These are phyloP conservation scores for Theropithecus gelada DNA, from an alignment of 2,113 vertebrate species.

Conservation along the genomic window DNA sequence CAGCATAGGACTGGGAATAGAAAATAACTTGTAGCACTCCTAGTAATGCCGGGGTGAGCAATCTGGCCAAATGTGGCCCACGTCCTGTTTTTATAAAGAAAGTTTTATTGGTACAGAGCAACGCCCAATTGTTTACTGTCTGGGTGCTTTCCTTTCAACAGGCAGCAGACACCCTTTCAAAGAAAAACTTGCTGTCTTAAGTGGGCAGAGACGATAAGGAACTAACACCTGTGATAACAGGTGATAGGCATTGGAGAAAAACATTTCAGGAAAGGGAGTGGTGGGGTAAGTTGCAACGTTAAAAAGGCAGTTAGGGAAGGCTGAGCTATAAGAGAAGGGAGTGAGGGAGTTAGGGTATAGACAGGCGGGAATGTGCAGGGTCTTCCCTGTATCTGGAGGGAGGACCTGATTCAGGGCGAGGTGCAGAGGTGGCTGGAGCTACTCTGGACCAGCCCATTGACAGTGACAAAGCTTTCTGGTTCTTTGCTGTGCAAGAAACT, in stretches of 20 bases:
- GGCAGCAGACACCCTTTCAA: background rate
- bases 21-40: too few relatives aligned
- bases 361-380: background rate
- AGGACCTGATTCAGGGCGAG: background rate
- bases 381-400: background rate
- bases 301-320: background rate
- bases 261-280: background rate
- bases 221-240: background rate
- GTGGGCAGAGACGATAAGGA: background rate
- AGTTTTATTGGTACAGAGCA: conserved; percentile 34
- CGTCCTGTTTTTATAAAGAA: conserved; percentile 21
- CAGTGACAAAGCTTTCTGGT: background rate
- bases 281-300: background rate
- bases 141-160: background rate
- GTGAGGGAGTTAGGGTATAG: background rate
- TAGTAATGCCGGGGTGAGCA: background rate
- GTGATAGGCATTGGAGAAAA: background rate
- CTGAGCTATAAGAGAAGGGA: background rate
- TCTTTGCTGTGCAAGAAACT: background rate
- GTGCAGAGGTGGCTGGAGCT: background rate
- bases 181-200: background rate
- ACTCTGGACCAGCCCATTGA: background rate
- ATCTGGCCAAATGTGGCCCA: background rate
- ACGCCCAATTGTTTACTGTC: rapidly evolving
- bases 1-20: rapidly evolving